Evolutionary conservation across 2,113 vertebrate species (phyloP), one percentile per base, ranked within the genome.

Genomic region (Halcyon senegalensis): DNA sequence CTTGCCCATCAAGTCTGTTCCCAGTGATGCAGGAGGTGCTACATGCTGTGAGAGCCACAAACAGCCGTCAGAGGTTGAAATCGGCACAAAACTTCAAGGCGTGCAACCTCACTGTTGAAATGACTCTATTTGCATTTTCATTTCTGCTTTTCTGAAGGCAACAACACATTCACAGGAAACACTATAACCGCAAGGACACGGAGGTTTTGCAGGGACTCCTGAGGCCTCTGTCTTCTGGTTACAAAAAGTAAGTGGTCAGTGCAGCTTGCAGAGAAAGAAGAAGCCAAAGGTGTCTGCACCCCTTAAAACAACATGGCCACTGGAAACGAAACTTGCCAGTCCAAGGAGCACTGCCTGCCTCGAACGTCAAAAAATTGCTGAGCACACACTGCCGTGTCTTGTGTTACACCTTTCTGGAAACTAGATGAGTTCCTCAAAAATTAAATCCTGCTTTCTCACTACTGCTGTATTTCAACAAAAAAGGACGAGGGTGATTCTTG

Each of bases 401-500:
- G 15, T 55, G 27, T 35, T 80, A 55, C 20, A 31, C 39, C 55
- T 5, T 70, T 19, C 55, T 75, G 21, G 59, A 67, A 80, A 56
- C 8, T 7, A 50, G 16, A 50, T 15, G 27, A 5, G 9, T 37
- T 62, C 50, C 63, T 69, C 39, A 90, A 27, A 72, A 73, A 48
- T 28, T 2, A 64, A 70, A 78, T 55, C 41, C 15, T 70, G 9
- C 41, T 77, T 92, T 72, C 59, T 93, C 31, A 10, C 9, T 21
- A 10, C n/a, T 56, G 41, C n/a, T 55, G 16, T 56, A 43, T 85
- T 55, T 91, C 68, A 79, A 66, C 33, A n/a, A n/a, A 69, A 69
- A 70, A 58, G 69, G 4, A 35, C 1, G 0, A 59, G 28, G 13
- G 6, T 0, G 0, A 9, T 46, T 73, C 70, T 67, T 31, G 16